phyloP scores from a whole-genome alignment of 2,113 vertebrate genomes.

The Euleptes europaea region DNA sequence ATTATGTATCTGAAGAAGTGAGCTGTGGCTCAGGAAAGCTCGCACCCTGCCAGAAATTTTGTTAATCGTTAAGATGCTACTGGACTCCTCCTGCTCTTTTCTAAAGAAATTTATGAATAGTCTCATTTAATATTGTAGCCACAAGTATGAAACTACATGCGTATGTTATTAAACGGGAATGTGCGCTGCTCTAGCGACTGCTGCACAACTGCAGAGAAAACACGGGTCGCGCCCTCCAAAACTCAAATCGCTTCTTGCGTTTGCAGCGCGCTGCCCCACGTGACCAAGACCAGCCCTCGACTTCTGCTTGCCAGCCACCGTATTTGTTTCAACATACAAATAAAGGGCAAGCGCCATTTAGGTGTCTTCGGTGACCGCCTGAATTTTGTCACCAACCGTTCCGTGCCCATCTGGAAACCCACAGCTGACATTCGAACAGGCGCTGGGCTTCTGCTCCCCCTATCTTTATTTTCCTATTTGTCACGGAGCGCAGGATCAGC shows the following conservation, averaged over 20 bases:
- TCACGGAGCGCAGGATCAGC: no score
- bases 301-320: not conserved
- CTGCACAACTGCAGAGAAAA: not conserved
- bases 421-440: not conserved
- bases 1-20: no score
- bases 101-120: no score
- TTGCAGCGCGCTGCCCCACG: no score
- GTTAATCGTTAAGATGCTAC: no score
- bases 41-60: no score
- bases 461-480: not conserved
- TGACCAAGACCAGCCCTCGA: no score
- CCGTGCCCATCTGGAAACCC: no score
- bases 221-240: not conserved
- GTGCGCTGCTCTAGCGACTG: not conserved
- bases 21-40: no score
- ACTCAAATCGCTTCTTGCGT: no score
- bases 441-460: no score
- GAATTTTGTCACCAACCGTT: rapidly evolving
- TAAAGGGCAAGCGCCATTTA: not conserved
- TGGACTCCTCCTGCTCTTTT: no score
- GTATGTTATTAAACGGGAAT: not conserved
- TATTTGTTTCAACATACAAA: not conserved
- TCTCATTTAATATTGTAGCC: not conserved
- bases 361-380: rapidly evolving
- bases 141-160: not conserved